These are phyloP conservation scores for Chlorodrepanis virens DNA, from an alignment of 2,113 vertebrate genomes.

Conservation along the genomic window DNA sequence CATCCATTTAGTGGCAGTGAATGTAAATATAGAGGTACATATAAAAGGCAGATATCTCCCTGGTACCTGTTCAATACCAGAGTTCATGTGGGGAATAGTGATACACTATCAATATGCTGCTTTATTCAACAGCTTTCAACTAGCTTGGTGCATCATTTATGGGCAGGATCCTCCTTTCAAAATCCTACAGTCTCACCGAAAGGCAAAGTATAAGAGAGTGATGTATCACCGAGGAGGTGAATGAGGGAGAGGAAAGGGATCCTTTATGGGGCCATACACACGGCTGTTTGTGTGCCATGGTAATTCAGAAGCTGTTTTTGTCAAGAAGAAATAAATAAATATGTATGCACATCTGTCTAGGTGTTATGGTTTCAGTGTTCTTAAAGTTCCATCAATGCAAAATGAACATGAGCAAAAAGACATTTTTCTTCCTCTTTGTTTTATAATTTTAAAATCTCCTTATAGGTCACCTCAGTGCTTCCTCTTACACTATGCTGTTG, in stretches of 20 bases:
- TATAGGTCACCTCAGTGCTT: not conserved
- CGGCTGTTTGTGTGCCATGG: not conserved
- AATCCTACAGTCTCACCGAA: not conserved
- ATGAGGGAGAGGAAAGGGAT: not conserved
- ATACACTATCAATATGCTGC: not conserved
- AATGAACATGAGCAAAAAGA: not conserved
- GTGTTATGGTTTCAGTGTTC: not conserved
- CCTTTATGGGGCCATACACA: not conserved
- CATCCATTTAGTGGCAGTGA: not conserved
- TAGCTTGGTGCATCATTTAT: not conserved
- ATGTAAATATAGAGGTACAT: not conserved
- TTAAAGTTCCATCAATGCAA: not conserved
- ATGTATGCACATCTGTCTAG: conserved; percentile 29
- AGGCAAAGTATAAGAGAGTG: not conserved
- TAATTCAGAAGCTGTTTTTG: conserved; percentile 14
- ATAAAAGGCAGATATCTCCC: not conserved
- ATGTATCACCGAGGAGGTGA: not conserved
- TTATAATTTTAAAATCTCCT: not conserved
- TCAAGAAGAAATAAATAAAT: conserved; percentile 15
- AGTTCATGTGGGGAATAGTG: not conserved
- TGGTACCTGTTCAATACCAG: not conserved
- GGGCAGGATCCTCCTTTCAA: not conserved
- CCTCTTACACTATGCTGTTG: not conserved
- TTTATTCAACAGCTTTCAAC: not conserved
- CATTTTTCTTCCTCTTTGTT: not conserved